Evolutionary conservation across 2,113 vertebrate species (phyloP), one percentile per base, ranked within the genome.

Genomic region (Struthidea cinerea): DNA sequence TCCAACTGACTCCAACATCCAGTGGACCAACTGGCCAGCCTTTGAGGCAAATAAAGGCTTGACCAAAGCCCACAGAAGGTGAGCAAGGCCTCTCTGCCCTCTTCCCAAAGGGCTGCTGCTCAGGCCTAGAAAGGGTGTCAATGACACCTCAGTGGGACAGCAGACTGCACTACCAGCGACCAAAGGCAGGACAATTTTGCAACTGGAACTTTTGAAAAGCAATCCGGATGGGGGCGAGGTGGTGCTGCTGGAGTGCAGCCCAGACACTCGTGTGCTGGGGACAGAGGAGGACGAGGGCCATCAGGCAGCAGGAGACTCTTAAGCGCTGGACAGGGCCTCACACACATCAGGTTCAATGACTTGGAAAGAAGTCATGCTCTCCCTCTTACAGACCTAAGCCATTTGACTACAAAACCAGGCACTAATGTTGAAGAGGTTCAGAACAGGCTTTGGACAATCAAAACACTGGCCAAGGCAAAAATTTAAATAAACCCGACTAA

Each of bases 401-500:
- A 59, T 18, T 10, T 3, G 6, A 41, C 82, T 75, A 41, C 2
- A 2, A 71, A 69, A 55, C 27, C 50, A 90, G 60, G 64, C n/a
- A 67, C 26, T 30, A 42, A 60, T 32, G 44, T 81, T 84, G 56
- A 78, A 59, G 64, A 68, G 26, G 49, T 68, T 87, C 77, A 68
- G 73, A 90, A 59, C 9, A 84, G 42, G 33, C 47, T 41, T 67
- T 46, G 73, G 89, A 89, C 86, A 92, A 87, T 6, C 13, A 1
- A 89, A 94, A 75, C 1, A 10, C 20, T 49, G 55, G 75, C 53
- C 78, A 73, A 47, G 39, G 39, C 16, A 70, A 92, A 94, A 96
- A 88, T 52, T 91, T 78, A 84, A 94, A 89, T 68, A 96, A 94
- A 92, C 75, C 7, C 7, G 80, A 80, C 75, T 96, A 92, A 94